phyloP scores from a whole-genome alignment of 2,888 invertebrate genomes.

The Stomorhina lunata region DNA sequence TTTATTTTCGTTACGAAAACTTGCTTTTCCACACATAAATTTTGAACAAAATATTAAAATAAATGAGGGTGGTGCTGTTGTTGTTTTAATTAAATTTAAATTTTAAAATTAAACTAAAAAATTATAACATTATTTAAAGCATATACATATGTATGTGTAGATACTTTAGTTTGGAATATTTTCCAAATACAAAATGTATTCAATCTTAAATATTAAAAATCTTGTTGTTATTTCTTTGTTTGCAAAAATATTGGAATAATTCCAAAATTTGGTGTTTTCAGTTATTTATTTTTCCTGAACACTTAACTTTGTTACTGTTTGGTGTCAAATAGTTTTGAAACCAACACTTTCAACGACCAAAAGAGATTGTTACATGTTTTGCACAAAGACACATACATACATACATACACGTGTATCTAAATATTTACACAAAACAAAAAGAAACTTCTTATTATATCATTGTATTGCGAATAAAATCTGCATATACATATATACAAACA shows the following conservation, averaged over 20 bases:
- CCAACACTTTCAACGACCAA: conserved; percentile 60
- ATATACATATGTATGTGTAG: not conserved
- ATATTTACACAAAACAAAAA: no score
- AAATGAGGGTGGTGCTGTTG: no score
- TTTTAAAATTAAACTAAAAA: no score
- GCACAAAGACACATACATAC: not conserved
- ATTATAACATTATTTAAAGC: no score
- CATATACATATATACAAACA: no score
- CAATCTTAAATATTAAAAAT: conserved; percentile 1
- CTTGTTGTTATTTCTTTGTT: not conserved
- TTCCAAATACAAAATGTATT: not conserved
- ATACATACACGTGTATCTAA: no score
- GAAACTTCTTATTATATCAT: no score
- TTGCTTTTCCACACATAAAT: no score
- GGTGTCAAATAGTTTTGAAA: conserved; percentile 64
- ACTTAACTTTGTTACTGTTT: conserved; percentile 54
- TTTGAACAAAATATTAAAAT: no score
- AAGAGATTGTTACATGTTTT: not conserved
- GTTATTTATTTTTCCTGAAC: conserved; percentile 12
- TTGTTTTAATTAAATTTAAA: no score
- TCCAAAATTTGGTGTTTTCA: conserved; percentile 39
- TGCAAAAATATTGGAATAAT: conserved; percentile 30
- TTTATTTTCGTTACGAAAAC: no score
- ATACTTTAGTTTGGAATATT: not conserved
- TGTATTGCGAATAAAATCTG: no score